A percentile compares a stretch with the other conserved stretches of the same genome.
phyloP scores from a whole-genome alignment of 2,113 vertebrate genomes.

The Nesoenas mayeri region DNA sequence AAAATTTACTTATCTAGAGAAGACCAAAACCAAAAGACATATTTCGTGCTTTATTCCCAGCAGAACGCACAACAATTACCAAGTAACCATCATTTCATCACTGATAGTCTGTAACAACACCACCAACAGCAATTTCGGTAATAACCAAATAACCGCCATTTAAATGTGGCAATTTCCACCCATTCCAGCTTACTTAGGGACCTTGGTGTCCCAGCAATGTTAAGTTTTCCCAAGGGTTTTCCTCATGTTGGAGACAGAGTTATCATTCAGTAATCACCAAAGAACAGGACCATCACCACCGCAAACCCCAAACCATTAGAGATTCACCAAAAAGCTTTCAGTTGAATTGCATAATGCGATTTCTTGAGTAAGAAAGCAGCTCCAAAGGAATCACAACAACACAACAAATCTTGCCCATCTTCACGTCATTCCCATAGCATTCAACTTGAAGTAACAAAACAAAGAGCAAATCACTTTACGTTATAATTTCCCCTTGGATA shows the following conservation, averaged over 20 bases:
- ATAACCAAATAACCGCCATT: background rate
- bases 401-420: background rate
- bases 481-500: background rate
- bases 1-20: background rate
- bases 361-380: background rate
- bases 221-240: background rate
- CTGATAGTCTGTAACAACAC: rapidly evolving
- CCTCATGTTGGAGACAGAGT: background rate
- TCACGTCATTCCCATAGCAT: background rate
- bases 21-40: background rate
- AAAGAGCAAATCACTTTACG: background rate
- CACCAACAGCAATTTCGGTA: background rate
- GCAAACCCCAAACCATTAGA: background rate
- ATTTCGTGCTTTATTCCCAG: background rate
- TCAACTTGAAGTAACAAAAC: background rate
- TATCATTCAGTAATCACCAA: background rate
- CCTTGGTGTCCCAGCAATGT: background rate
- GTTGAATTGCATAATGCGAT: rapidly evolving
- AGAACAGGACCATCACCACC: background rate
- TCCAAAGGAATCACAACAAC: background rate
- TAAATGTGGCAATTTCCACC: background rate
- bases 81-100: background rate
- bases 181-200: background rate
- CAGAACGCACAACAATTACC: background rate
- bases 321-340: background rate